phyloP scores from a whole-genome alignment of 2,797 vertebrate genomes.

The Limnodromus scolopaceus region DNA sequence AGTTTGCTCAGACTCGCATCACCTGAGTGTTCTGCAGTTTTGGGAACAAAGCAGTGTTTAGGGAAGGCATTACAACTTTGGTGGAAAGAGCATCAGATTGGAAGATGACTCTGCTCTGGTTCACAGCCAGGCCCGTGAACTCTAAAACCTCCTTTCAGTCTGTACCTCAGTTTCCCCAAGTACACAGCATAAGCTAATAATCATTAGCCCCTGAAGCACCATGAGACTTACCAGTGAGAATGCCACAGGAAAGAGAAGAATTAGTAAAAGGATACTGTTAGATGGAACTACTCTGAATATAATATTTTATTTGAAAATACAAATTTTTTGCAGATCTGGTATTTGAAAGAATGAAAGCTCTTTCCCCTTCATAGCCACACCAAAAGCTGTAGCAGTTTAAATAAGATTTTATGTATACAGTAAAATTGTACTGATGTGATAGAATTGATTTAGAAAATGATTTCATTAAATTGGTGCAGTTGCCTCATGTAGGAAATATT shows the following conservation, averaged over 20 bases:
- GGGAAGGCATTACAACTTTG: neutral
- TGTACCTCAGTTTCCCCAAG: neutral
- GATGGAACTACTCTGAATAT: neutral
- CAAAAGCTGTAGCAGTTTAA: neutral
- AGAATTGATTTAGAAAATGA: neutral
- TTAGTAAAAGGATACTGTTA: neutral
- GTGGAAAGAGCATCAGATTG: neutral
- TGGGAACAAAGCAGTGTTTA: neutral
- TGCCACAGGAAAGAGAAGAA: neutral
- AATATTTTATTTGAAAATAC: neutral
- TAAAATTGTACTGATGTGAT: neutral
- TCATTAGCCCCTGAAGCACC: neutral
- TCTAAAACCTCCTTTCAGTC: neutral
- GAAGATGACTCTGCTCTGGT: no score
- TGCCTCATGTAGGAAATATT: neutral
- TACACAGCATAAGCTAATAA: neutral
- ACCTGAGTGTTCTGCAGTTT: neutral
- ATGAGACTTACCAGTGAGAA: accelerated
- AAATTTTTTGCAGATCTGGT: neutral
- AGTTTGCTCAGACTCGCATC: neutral
- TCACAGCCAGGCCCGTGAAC: neutral
- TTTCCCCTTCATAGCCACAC: neutral
- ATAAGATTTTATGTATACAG: neutral
- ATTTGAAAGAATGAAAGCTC: neutral
- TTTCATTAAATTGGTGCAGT: neutral